Base-by-base conservation (phyloP, 37 sponge, comb jelly and placozoan species). In the Cliona cf. orientalis region DNA sequence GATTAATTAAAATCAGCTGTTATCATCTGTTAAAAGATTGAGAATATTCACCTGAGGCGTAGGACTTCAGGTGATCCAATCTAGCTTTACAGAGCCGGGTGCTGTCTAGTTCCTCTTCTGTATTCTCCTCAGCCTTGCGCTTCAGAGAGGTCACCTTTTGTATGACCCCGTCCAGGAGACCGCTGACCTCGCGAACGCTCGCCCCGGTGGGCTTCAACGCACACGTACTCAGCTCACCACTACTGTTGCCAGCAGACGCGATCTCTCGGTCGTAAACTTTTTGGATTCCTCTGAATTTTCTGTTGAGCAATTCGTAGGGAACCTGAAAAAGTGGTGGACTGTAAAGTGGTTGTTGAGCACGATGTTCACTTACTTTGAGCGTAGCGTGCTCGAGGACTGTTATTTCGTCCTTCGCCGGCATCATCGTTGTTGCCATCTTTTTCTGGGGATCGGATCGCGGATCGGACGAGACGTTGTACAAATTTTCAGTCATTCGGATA, bases 261-360 rank as follows among this genome's bases (percentile, higher is more conserved):
- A 95, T 74, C 46, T 98, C 99, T 5, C 95, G 75, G 62, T 98
- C 99, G 19, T 96, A 46, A 1, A 72, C 59, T 72, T 94, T 95
- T 80, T 98, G 99, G 42, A 87, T 77, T 12, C 81, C 65, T 32
- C 99, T 65, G 43, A 96, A 98, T 78, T 89, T 96, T 79, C 94
- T 98, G 84, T 98, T 98, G 42, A 98, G 84, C 21, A 96, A 66
- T 36, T 98, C 99, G 86, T 96, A 98, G 25, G 97, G 99, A 0
- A 98, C 96, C 92, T 96, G 63, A 61, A 61, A 26, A 25, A 26
- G 26, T 14, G 23, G 23, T 25, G 7, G 29, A 21, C 29, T n/a
- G 6, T n/a, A 61, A n/a, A 26, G 26, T 61, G 26, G 12, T 25
- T 28, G 26, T n/a, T n/a, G n/a, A n/a, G n/a, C n/a, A n/a, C n/a